Evolutionary conservation across 2,797 vertebrate species (phyloP), one percentile per base, ranked within the genome.

Genomic region (Menidia menidia): DNA sequence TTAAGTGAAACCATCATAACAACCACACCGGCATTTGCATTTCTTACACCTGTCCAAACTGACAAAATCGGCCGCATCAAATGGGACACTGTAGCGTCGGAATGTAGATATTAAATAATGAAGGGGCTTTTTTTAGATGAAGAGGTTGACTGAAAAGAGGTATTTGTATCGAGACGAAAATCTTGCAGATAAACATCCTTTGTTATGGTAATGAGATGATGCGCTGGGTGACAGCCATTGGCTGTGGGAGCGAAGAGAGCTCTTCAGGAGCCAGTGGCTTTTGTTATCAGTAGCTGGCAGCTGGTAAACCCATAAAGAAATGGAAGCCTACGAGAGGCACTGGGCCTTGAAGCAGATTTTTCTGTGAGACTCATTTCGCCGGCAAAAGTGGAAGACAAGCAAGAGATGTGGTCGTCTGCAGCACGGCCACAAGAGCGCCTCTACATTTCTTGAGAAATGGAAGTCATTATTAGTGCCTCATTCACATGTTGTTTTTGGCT

Each of bases 261-360:
- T 91, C 89, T 86, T 87, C 76, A 80, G 68, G 73, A 91, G 79
- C 92, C 92, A 88, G 80, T 91, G 65, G 84, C 89, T 92, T 91
- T 92, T 92, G 88, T 92, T 92, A 91, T 92, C 91, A 84, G 86
- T 72, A 77, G 76, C 83, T 89, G 87, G 87, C 92, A 93, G 92
- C 89, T 93, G 90, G 87, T 89, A 84, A 87, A 82, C 72, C 86
- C 83, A 82, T 90, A 89, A 90, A 91, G 87, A 87, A 89, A 85
- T 80, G 70, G 82, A 81, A 91, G 87, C 84, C 75, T 81, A 71
- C 75, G 31, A 88, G 88, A 91, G 87, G 86, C 87, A 66, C 78
- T 75, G 81, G 87, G 81, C 85, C 84, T 78, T 85, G 85, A 90
- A 88, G 84, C 88, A 75, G 73, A 87, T 88, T 91, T 25, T 87